A percentile compares a stretch with the other conserved stretches of the same genome.
These are phyloP conservation scores for Oncorhynchus mykiss DNA, from an alignment of 2,113 vertebrate genomes.

Conservation along the genomic window DNA sequence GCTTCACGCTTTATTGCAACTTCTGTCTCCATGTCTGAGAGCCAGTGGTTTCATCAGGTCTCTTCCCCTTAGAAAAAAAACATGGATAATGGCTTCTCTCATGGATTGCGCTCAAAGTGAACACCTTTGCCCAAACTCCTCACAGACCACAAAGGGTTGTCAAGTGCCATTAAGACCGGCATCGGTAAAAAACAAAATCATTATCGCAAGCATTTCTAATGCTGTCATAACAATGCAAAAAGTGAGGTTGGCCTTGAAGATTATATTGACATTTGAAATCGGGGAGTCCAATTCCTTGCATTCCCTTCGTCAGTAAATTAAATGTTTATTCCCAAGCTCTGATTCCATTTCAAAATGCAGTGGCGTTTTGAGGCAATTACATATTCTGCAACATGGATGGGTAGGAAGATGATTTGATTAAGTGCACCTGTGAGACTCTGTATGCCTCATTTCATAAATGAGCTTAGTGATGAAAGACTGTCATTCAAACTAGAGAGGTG, in stretches of 20 bases:
- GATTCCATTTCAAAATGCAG: background rate
- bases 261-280: background rate
- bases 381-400: background rate
- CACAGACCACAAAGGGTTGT: background rate
- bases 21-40: background rate
- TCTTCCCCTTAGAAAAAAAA: background rate
- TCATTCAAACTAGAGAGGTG: background rate
- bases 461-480: too few species aligned
- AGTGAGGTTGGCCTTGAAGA: background rate
- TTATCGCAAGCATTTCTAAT: background rate
- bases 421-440: background rate
- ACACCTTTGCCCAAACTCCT: background rate
- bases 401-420: background rate
- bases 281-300: background rate
- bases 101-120: background rate
- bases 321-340: background rate
- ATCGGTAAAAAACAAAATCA: too few species aligned
- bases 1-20: constrained; percentile 10
- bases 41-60: background rate
- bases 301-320: background rate
- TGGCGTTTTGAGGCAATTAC: background rate
- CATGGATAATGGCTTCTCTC: background rate
- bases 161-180: background rate
- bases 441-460: background rate
- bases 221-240: background rate